Conservation (phyloP, 2,888 invertebrate species). For the Ectemnius cavifrons region DNA sequence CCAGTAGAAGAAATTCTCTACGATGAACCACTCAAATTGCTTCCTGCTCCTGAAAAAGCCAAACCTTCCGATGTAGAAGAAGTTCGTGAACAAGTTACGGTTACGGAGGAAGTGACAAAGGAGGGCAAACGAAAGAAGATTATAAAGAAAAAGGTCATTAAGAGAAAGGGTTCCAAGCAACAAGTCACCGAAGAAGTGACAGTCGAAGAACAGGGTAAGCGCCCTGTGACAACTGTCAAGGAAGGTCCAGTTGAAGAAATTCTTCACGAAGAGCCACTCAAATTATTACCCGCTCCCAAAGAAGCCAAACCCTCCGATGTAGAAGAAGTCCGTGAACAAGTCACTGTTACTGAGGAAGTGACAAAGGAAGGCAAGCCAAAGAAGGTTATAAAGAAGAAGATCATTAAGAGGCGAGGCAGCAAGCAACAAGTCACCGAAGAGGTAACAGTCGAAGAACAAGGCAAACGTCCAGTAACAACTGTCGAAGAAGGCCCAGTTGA, state of each 20-base stretch:
- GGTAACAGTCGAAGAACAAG: conserved; percentile 31
- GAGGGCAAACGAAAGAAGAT: conserved; percentile 63
- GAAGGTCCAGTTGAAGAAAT: conserved; percentile 3
- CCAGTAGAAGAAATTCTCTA: conserved; percentile 57
- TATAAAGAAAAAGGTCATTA: conserved; percentile 29
- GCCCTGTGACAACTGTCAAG: background rate
- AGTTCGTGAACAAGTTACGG: conserved; percentile 53
- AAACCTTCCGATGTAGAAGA: conserved; percentile 74
- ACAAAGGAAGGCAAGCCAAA: conserved; percentile 57
- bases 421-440: conserved; percentile 64
- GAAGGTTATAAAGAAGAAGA: conserved; percentile 62
- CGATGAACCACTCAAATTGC: conserved; percentile 33
- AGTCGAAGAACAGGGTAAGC: background rate
- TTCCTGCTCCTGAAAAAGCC: conserved; percentile 67
- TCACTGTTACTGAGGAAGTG: conserved; percentile 65
- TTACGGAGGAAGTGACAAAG: conserved; percentile 62
- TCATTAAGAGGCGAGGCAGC: conserved; percentile 49
- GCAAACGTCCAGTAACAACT: background rate
- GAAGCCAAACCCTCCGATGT: background rate
- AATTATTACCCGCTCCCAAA: background rate
- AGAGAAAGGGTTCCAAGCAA: conserved; percentile 61
- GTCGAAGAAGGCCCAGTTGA: background rate
- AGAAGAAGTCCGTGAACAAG: conserved; percentile 60
- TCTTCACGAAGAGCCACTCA: conserved; percentile 55
- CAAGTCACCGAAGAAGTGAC: conserved; percentile 65